Evolutionary conservation across 2,797 vertebrate species (phyloP).

Genomic region (Triplophysa bombifrons): DNA sequence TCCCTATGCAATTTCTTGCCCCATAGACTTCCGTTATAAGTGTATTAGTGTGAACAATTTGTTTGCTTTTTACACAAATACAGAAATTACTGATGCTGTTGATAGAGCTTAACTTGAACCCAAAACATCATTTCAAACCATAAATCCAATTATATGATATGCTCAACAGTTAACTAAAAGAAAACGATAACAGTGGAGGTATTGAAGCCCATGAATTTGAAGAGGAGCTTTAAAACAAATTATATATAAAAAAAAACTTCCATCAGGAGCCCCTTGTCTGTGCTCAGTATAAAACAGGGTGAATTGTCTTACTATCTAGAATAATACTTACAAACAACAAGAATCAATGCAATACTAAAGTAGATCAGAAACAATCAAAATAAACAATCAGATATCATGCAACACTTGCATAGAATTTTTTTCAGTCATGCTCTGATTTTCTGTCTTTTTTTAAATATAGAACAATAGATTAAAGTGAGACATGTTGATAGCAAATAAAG

Average conservation of each 20-base stretch:
- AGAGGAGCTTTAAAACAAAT: conserved; percentile 3
- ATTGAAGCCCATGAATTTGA: conserved; percentile 35
- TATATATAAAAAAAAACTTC: not conserved
- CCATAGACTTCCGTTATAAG: not conserved
- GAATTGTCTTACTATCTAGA: conserved; percentile 73
- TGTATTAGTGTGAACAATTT: not conserved
- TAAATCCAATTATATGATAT: conserved; percentile 12
- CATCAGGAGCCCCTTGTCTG: conserved; percentile 31
- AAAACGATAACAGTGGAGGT: conserved; percentile 15
- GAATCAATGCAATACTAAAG: conserved; percentile 75
- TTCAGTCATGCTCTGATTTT: conserved; percentile 75
- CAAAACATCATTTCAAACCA: conserved; percentile 4
- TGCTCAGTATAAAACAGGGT: conserved; percentile 61
- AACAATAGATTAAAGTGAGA: conserved; percentile 78
- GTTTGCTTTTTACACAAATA: not conserved
- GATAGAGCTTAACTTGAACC: not conserved
- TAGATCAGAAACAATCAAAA: conserved; percentile 75
- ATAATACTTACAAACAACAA: conserved; percentile 74
- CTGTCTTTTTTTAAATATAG: conserved; percentile 74
- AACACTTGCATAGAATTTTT: conserved; percentile 84
- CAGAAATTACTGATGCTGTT: not conserved
- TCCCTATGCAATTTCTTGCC: not conserved
- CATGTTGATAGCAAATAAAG: conserved; percentile 62
- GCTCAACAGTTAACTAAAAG: not conserved
- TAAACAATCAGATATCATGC: conserved; percentile 81